Base-by-base conservation (phyloP, 1,140 invertebrate genomes). In the Hypsibius dujardini region DNA sequence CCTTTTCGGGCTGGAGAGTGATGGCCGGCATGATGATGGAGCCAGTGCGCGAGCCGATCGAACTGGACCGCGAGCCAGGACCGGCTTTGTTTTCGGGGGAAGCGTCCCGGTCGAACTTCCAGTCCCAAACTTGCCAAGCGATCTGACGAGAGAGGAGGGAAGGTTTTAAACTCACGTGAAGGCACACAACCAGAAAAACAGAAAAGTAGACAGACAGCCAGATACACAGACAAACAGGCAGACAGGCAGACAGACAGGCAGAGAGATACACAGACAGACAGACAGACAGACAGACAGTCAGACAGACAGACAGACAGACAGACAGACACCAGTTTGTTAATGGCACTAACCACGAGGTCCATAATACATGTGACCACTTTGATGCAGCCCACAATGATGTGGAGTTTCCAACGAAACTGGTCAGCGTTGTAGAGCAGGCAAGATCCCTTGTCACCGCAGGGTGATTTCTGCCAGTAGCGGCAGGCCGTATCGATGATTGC, bases 391-490 rank as follows among this genome's bases (percentile, higher is more conserved):
- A 67, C 62, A 42, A 42, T 67, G 12, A 67, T 7, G 42, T 67
- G 62, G 12, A 67, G 62, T 67, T 67, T 67, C 62, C 62, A 67
- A 42, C 62, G 62, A 42, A 67, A 67, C 3, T 45, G 3, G 12
- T 67, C 12, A 15, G 62, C 42, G 62, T 67, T 67, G 42, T 67
- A 67, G 12, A 67, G 42, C 42, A 67, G 45, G 42, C 62, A 67
- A 42, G 62, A 67, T 45, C 62, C 62, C 7, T 12, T 67, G 12
- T 67, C 62, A 45, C 62, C 62, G 62, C 62, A 67, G 3, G 62
- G 62, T 7, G 62, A 67, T 42, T 67, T 12, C 42, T 67, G 62
- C 62, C 62, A 67, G 62, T 67, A 67, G 62, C 62, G 12, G 62
- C 62, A 67, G 7, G 62, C 42, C 12, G 62, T 67, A 42, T 67